Percentiles rank a stretch among this genome's conserved stretches.
phyloP scores from a whole-genome alignment of 1,140 invertebrate genomes.

The Penaeus vannamei region DNA sequence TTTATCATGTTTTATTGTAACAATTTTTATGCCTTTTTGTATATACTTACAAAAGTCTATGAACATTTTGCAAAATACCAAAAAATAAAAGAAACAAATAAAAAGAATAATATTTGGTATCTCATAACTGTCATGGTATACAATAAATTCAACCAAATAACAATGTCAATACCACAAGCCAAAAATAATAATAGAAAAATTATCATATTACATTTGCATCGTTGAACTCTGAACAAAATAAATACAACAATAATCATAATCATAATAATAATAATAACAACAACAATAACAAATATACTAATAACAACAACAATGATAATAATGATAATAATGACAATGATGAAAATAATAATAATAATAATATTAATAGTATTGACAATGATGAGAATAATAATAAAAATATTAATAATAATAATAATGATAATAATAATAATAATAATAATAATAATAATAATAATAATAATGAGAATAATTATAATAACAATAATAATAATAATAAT shows the following conservation, averaged over 20 bases:
- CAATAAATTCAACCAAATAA: too few species aligned
- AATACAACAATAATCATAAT: background rate
- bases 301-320: background rate
- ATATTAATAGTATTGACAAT: background rate
- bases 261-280: background rate
- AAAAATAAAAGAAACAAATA: background rate
- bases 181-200: too few species aligned
- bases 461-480: background rate
- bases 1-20: constrained; percentile 71
- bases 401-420: background rate
- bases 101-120: background rate
- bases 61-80: constrained; percentile 10
- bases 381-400: background rate
- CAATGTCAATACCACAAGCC: too few species aligned
- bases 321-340: background rate
- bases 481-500: constrained; percentile 1
- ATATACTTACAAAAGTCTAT: constrained; percentile 69
- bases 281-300: background rate
- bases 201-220: too few species aligned
- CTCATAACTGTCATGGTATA: too few species aligned
- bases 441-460: background rate
- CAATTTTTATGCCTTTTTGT: constrained; percentile 73
- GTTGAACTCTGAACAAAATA: background rate
- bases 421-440: background rate
- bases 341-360: too few species aligned